Percentiles rank a stretch among this genome's conserved stretches.
phyloP scores from a whole-genome alignment of 2,113 vertebrate genomes.

The Spea multiplicata region DNA sequence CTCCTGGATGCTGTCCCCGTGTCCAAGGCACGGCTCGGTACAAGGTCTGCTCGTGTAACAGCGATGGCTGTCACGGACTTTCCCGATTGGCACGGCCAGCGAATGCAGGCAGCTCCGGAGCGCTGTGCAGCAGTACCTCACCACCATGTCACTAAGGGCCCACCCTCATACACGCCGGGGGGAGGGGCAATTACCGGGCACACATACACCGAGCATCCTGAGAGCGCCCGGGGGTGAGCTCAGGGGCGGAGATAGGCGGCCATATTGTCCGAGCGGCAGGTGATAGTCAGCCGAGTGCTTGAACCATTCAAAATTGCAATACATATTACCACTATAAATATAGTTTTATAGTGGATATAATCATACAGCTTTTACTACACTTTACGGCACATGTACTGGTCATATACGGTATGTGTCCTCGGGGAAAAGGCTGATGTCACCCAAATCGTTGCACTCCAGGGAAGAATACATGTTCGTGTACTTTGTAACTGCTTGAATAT shows the following conservation, averaged over 20 bases:
- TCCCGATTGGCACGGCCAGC: constrained; percentile 7
- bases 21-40: background rate
- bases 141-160: constrained; percentile 15
- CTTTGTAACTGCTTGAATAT: too few species aligned
- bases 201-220: background rate
- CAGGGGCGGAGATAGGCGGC: background rate
- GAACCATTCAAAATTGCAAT: too few species aligned
- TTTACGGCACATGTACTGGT: too few species aligned
- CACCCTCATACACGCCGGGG: background rate
- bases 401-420: too few species aligned
- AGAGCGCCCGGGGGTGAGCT: background rate
- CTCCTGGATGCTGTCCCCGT: background rate
- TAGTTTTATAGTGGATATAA: too few species aligned
- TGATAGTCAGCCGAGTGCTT: too few species aligned
- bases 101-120: background rate
- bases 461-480: too few species aligned
- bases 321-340: too few species aligned
- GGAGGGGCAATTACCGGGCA: background rate
- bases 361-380: too few species aligned
- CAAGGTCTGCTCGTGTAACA: background rate
- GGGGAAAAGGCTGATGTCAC: too few species aligned
- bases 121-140: background rate
- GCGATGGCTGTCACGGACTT: background rate
- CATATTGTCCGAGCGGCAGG: background rate
- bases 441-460: too few species aligned